Evolutionary conservation across 2,888 invertebrate species (phyloP).

Genomic region (Heliconius charithonia): DNA sequence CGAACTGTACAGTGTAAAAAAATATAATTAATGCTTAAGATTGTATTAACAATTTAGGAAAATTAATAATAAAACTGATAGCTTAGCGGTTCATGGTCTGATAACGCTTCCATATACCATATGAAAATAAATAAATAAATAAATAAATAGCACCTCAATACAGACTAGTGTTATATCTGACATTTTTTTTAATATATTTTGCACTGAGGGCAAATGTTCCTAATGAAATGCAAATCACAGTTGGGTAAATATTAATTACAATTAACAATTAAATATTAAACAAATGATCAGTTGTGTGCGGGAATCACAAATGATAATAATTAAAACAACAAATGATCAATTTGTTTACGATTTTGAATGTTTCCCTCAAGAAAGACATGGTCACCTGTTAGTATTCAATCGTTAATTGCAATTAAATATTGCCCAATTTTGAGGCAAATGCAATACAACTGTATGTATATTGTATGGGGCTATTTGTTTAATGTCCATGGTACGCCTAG

Average conservation of each 20-base stretch:
- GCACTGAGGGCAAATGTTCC: conserved; percentile 80
- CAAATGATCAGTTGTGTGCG: background rate
- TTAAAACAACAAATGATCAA: too few species aligned
- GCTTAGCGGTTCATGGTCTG: conserved; percentile 67
- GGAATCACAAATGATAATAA: background rate
- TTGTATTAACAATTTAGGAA: conserved; percentile 70
- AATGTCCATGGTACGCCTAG: conserved; percentile 80
- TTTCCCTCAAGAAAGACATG: background rate
- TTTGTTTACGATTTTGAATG: too few species aligned
- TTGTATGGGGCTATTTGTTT: conserved; percentile 59
- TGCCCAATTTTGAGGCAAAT: background rate
- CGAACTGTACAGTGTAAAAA: conserved; percentile 56
- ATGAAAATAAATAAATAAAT: conserved; percentile 36
- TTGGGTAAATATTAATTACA: background rate
- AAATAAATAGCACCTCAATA: conserved; percentile 55
- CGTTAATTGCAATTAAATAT: background rate
- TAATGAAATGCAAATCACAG: conserved; percentile 57
- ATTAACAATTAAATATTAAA: background rate
- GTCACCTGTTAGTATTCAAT: background rate
- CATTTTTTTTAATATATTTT: conserved; percentile 62
- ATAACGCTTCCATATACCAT: conserved; percentile 67
- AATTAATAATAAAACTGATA: conserved; percentile 63
- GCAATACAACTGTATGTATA: conserved; percentile 6
- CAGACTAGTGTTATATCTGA: conserved; percentile 55
- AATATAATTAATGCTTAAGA: conserved; percentile 70